Percentiles rank a stretch among this genome's conserved stretches.
Evolutionary conservation across 2,797 vertebrate species (phyloP).

Genomic region (Lemur catta): DNA sequence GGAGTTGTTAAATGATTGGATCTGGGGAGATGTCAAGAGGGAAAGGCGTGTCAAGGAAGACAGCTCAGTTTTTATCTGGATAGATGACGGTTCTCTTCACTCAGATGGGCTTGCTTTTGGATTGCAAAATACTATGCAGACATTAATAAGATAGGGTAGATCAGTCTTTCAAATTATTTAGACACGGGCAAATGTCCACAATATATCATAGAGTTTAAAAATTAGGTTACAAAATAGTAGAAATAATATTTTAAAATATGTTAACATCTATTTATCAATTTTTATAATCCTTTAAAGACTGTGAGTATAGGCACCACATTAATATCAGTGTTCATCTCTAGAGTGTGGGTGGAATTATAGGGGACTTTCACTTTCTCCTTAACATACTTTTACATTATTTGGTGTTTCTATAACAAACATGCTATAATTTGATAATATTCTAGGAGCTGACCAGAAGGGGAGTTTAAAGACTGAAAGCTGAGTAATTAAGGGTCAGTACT

Average conservation of each 20-base stretch:
- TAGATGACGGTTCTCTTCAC: neutral
- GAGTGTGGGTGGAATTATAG: neutral
- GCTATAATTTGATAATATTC: neutral
- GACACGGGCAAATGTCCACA: neutral
- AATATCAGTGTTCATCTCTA: neutral
- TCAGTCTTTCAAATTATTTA: neutral
- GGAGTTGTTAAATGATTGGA: neutral
- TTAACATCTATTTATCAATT: neutral
- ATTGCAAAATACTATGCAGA: neutral
- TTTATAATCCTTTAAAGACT: conserved; percentile 10
- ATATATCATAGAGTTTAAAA: neutral
- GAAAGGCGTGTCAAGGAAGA: neutral
- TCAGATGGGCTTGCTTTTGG: neutral
- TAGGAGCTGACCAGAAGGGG: neutral
- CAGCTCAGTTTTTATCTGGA: neutral
- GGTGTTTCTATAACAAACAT: neutral
- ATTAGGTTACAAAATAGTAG: neutral
- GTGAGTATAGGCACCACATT: neutral
- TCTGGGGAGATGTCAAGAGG: neutral
- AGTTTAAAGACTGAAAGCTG: neutral
- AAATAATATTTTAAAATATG: conserved; percentile 5
- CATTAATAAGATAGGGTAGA: neutral
- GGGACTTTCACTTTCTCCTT: neutral
- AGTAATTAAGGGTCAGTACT: neutral
- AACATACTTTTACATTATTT: neutral